Evolutionary conservation across 2,888 invertebrate species (phyloP).

Genomic region (Calliopum simillimum): DNA sequence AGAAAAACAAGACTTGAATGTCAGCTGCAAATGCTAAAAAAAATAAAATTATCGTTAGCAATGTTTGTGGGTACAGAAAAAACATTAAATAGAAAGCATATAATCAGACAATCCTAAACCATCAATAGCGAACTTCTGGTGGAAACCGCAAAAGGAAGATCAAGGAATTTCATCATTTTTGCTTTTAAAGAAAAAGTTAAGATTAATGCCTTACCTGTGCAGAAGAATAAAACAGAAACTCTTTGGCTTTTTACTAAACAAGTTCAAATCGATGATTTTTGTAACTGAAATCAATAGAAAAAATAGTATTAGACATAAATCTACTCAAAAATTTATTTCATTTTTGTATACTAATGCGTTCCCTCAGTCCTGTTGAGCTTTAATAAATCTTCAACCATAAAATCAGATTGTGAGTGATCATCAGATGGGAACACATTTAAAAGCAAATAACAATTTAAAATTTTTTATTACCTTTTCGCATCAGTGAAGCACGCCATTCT

Average conservation of each 20-base stretch:
- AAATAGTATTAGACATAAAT: neutral
- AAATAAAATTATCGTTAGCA: neutral
- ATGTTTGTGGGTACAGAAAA: neutral
- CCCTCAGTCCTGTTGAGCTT: slow-evolving; percentile 41
- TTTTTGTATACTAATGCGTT: neutral
- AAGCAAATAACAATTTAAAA: neutral
- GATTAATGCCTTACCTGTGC: neutral
- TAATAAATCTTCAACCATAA: slow-evolving; percentile 32
- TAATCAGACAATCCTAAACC: slow-evolving; percentile 69
- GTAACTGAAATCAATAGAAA: neutral
- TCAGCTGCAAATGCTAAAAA: slow-evolving; percentile 4
- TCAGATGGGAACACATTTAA: neutral
- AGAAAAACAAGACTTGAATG: neutral
- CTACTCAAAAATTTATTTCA: neutral
- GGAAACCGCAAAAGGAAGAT: slow-evolving; percentile 78
- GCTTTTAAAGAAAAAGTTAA: neutral
- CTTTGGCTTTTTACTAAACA: neutral
- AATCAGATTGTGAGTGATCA: neutral
- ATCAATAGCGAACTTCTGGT: slow-evolving; percentile 69
- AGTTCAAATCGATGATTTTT: neutral
- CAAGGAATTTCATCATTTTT: slow-evolving; percentile 55
- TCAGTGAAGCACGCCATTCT: no score
- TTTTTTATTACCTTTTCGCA: slow-evolving; percentile 32
- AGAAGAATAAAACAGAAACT: neutral
- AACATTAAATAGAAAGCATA: neutral